phyloP scores from a whole-genome alignment of 2,113 vertebrate genomes.

The Ammodramus savannarum region DNA sequence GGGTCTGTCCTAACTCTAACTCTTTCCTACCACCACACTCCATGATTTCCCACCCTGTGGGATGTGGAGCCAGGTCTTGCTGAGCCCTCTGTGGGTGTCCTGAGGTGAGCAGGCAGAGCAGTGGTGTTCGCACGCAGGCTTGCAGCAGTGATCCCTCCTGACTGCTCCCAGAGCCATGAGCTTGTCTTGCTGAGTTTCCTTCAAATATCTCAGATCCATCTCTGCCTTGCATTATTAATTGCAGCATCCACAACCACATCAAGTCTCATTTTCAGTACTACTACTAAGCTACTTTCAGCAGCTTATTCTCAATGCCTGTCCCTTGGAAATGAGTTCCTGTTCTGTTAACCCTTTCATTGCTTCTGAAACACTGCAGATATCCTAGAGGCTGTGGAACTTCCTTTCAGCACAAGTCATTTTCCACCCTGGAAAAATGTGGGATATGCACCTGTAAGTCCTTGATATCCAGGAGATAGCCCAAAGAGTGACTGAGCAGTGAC shows the following conservation, averaged over 20 bases:
- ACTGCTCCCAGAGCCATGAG: not conserved
- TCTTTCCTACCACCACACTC: not conserved
- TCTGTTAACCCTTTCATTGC: not conserved
- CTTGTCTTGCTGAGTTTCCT: not conserved
- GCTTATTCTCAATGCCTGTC: not conserved
- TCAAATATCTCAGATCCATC: not conserved
- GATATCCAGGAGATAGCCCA: not conserved
- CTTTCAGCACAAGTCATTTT: not conserved
- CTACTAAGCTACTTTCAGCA: not conserved
- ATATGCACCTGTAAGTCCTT: not conserved
- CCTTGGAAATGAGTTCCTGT: not conserved
- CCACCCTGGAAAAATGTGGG: not conserved
- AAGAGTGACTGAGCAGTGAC: not conserved
- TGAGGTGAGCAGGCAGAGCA: not conserved
- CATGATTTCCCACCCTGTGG: not conserved
- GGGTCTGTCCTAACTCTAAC: not conserved
- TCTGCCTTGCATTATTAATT: constrained; percentile 50
- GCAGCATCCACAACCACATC: not conserved
- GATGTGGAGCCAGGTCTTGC: not conserved
- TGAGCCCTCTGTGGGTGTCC: not conserved
- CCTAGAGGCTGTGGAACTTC: not conserved
- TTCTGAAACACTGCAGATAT: not conserved
- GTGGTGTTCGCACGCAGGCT: not conserved
- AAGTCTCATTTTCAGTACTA: not conserved
- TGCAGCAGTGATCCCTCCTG: not conserved